Evolutionary conservation across 2,888 invertebrate species (phyloP).

Genomic region (Mactromeris polynyma): DNA sequence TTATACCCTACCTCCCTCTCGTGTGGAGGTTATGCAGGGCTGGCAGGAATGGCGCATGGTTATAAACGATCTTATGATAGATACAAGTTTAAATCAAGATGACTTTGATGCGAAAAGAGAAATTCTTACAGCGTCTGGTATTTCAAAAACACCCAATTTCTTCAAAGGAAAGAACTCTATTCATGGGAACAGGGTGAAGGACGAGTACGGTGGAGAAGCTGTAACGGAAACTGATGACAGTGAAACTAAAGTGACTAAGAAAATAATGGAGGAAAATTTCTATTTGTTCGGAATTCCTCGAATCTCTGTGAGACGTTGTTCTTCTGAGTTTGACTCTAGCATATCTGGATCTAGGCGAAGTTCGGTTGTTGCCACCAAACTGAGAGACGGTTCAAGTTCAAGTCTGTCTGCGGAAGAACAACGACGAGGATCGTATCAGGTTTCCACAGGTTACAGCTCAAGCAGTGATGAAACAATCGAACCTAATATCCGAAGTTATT

Average conservation of each 20-base stretch:
- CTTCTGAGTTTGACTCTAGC: neutral
- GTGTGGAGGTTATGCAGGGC: constrained; percentile 31
- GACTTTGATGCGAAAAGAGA: neutral
- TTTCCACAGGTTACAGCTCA: neutral
- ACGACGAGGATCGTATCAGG: neutral
- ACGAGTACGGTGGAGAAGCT: constrained; percentile 41
- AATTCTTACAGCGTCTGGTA: constrained; percentile 4
- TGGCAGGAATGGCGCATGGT: constrained; percentile 48
- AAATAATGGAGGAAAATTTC: constrained; percentile 56
- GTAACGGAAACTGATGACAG: constrained; percentile 36
- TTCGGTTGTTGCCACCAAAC: neutral
- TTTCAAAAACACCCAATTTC: constrained; percentile 47
- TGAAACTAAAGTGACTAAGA: constrained; percentile 30
- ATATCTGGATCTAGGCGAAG: neutral
- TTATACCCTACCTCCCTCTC: constrained; percentile 40
- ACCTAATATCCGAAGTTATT: neutral
- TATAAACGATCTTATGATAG: constrained; percentile 38
- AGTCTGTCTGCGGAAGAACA: neutral
- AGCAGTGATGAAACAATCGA: neutral
- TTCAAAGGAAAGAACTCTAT: constrained; percentile 44
- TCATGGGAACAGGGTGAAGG: constrained; percentile 46
- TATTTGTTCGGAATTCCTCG: constrained; percentile 57
- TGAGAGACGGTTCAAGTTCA: neutral
- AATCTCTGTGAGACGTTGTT: constrained; percentile 26
- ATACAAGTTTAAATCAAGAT: neutral